A percentile compares a stretch with the other conserved stretches of the same genome.
These are phyloP conservation scores for Papilio xuthus DNA, from an alignment of 1,140 invertebrate genomes.

Conservation along the genomic window DNA sequence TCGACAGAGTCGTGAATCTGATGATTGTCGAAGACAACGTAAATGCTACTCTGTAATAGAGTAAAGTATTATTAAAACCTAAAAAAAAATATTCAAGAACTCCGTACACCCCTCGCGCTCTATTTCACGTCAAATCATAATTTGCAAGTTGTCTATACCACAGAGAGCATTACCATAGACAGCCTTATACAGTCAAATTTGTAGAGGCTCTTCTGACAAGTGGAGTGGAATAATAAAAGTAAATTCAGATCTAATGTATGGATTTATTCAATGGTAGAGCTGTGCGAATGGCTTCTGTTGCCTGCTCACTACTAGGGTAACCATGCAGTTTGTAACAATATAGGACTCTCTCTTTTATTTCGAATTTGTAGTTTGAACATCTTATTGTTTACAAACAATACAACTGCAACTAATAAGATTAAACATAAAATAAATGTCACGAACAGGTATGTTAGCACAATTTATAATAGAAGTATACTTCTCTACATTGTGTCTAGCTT, in stretches of 20 bases:
- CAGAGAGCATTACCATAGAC: slow-evolving; percentile 22
- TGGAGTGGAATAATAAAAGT: slow-evolving; percentile 30
- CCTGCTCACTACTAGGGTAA: neutral
- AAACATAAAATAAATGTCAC: no score
- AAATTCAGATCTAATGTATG: slow-evolving; percentile 23
- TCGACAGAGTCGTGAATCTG: no score
- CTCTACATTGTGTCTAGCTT: no score
- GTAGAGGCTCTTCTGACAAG: slow-evolving; percentile 11
- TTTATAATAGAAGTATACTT: no score
- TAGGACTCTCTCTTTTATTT: neutral
- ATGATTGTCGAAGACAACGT: no score
- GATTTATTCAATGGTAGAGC: slow-evolving; percentile 27
- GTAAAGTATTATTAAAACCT: neutral
- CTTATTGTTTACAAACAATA: no score
- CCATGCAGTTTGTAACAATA: neutral
- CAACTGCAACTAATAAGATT: no score
- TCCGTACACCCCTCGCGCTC: neutral
- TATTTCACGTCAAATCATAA: slow-evolving; percentile 14
- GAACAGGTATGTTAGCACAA: no score
- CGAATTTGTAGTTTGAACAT: no score
- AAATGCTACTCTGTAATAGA: neutral
- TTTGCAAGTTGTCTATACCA: slow-evolving; percentile 7
- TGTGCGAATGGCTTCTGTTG: slow-evolving; percentile 28
- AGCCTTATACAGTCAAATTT: slow-evolving; percentile 17
- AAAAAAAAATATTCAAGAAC: neutral